Percentiles rank a stretch among this genome's conserved stretches.
Evolutionary conservation across 2,113 vertebrate genomes (phyloP).

Genomic region (Alosa alosa): DNA sequence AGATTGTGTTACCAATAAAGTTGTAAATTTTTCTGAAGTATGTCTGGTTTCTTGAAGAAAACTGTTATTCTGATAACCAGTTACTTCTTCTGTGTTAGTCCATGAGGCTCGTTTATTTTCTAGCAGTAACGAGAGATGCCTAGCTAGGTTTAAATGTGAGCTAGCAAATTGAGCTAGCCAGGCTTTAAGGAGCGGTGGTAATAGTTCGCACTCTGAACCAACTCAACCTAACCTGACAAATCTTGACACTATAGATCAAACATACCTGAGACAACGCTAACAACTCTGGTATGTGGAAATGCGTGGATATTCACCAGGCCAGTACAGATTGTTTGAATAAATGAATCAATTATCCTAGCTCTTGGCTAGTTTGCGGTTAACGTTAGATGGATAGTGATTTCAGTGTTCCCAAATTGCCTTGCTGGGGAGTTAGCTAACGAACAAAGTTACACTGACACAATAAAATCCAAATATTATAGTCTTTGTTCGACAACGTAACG

Average conservation of each 20-base stretch:
- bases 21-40: not conserved
- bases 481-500: not conserved
- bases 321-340: not conserved
- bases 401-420: not conserved
- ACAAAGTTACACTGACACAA: not conserved
- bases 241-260: not conserved
- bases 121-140: not conserved
- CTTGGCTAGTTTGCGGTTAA: not conserved
- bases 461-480: not conserved
- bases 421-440: not conserved
- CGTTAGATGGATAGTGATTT: not conserved
- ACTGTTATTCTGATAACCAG: slow-evolving; percentile 27
- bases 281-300: not conserved
- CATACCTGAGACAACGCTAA: not conserved
- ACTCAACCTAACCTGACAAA: not conserved
- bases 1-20: slow-evolving; percentile 42
- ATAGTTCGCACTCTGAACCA: not conserved
- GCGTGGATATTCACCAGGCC: not conserved
- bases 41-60: slow-evolving; percentile 31
- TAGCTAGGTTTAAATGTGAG: not conserved
- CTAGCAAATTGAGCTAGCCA: not conserved
- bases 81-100: slow-evolving; percentile 29
- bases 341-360: not conserved
- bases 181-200: not conserved
- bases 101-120: slow-evolving; percentile 24